Evolutionary conservation across 2,888 invertebrate genomes (phyloP), one percentile per base, ranked within the genome.

Genomic region (Metallyticus violacea): DNA sequence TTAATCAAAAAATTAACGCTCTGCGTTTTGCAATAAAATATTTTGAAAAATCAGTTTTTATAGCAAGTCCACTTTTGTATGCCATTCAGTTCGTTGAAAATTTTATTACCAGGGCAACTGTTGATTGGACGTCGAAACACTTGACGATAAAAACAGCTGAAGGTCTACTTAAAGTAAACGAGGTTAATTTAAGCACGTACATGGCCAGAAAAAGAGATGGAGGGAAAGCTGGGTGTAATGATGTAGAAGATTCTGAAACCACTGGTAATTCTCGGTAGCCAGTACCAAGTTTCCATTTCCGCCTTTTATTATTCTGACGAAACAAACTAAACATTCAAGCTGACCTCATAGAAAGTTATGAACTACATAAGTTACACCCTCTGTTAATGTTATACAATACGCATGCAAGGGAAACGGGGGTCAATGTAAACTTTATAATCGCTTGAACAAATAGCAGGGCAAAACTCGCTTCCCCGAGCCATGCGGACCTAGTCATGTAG

Each of bases 371-470:
- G 27, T 83, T 83, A 77, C 22, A 27, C 27, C 76, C 27, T 77
- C 28, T n/a, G 77, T 77, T 83, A 83, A 83, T 77, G 76, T 83
- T 62, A 62, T 28, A 83, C 83, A 83, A 83, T 62, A 83, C 83
- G 77, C 25, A 83, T 7, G 25, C 28, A 76, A 83, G 25, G 29
- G 81, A 62, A 62, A 6, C 30, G 25, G 40, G n/a, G 83, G 83
- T 83, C 83, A 83, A 83, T 83, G 83, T n/a, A 83, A 83, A 83
- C 83, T 83, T 77, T 77, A 83, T 83, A 83, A 83, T 83, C 83
- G 83, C 83, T 77, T 77, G 29, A 27, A 83, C 83, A 83, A 83
- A 83, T 77, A 83, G 25, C 77, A 77, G 28, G 83, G 77, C 28
- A 77, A 83, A 77, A 26, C 79, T 28, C 79, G 27, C 27, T 79